phyloP scores from a whole-genome alignment of 2,113 vertebrate genomes.

The Epinephelus moara region DNA sequence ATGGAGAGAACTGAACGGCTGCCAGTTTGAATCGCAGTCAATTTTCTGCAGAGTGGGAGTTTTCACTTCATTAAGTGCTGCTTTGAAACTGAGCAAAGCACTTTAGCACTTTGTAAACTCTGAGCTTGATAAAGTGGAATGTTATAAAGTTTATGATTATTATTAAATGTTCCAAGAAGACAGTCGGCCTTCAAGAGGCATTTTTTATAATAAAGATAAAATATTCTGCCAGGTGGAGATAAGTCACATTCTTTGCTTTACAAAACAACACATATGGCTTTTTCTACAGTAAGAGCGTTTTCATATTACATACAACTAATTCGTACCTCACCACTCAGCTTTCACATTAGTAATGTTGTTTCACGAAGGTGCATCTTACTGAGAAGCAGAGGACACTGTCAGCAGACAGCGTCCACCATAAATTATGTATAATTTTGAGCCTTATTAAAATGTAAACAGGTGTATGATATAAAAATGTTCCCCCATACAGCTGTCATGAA shows the following conservation, averaged over 20 bases:
- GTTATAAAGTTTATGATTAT: slow-evolving; percentile 4
- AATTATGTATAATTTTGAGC: too few species aligned
- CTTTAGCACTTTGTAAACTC: slow-evolving; percentile 39
- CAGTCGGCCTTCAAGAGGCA: not conserved
- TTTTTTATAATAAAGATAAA: not conserved
- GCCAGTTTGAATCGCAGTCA: slow-evolving; percentile 35
- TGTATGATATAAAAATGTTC: too few species aligned
- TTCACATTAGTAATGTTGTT: too few species aligned
- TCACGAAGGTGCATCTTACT: too few species aligned
- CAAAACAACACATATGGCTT: too few species aligned
- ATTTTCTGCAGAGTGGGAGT: not conserved
- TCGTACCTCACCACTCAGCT: too few species aligned
- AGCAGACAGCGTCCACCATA: too few species aligned
- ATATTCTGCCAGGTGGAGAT: not conserved
- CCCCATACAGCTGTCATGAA: too few species aligned
- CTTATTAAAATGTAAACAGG: too few species aligned
- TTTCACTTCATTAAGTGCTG: slow-evolving; percentile 42
- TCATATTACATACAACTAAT: too few species aligned
- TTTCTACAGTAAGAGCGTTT: too few species aligned
- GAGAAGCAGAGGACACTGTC: too few species aligned
- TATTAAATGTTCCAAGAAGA: not conserved
- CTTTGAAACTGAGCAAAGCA: slow-evolving; percentile 20
- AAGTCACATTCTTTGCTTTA: not conserved
- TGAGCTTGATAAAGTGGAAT: not conserved
- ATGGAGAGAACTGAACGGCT: not conserved